phyloP scores from a whole-genome alignment of 2,797 vertebrate genomes.

The Toxotes lorentzi region DNA sequence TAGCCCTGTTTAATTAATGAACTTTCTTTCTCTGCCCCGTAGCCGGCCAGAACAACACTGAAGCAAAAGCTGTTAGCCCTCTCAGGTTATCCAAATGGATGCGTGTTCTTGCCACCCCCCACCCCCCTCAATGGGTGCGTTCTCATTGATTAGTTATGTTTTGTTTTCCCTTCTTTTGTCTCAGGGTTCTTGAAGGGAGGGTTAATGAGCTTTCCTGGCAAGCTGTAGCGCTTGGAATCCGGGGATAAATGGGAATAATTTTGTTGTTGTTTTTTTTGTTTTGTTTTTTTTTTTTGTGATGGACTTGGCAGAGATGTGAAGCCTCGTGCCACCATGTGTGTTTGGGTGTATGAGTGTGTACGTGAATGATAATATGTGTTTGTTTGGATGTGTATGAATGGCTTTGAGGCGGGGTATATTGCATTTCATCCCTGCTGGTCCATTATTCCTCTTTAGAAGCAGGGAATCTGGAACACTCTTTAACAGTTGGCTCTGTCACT shows the following conservation, averaged over 20 bases:
- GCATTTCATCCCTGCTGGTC: conserved; percentile 76
- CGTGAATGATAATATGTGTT: conserved; percentile 57
- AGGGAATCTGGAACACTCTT: conserved; percentile 68
- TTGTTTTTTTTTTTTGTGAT: conserved; percentile 66
- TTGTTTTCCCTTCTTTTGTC: conserved; percentile 83
- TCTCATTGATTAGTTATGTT: conserved; percentile 86
- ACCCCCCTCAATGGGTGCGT: conserved; percentile 69
- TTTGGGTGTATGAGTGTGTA: conserved; percentile 46
- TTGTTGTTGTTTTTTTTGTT: conserved; percentile 66
- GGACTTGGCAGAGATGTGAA: conserved; percentile 78
- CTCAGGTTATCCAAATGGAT: conserved; percentile 91
- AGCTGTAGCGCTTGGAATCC: conserved; percentile 76
- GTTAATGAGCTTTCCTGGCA: conserved; percentile 86
- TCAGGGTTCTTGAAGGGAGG: conserved; percentile 81
- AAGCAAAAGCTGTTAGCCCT: conserved; percentile 88
- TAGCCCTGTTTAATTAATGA: conserved; percentile 98
- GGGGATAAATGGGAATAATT: conserved; percentile 82
- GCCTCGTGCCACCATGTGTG: conserved; percentile 68
- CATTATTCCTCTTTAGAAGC: conserved; percentile 71
- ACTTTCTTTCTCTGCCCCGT: conserved; percentile 87
- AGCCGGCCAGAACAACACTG: conserved; percentile 80
- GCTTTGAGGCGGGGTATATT: conserved; percentile 62
- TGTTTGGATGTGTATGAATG: conserved; percentile 70
- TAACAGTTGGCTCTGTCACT: conserved; percentile 69
- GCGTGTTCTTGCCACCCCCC: conserved; percentile 63